Evolutionary conservation across 2,888 invertebrate genomes (phyloP), one percentile per base, ranked within the genome.

Genomic region (Plagodis dolabraria): DNA sequence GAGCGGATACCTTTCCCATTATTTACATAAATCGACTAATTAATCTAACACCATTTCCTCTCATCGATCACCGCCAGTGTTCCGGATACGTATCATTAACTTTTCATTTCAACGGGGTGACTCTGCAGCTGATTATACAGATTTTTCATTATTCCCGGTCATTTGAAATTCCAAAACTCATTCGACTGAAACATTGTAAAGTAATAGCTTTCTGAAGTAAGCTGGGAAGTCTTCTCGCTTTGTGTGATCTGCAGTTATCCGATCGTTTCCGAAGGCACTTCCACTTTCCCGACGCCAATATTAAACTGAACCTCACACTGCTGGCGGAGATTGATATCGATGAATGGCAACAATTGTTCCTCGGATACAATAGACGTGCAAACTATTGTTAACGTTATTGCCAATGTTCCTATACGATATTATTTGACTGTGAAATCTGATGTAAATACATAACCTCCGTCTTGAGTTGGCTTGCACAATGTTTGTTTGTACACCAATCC

Each of bases 41-140:
- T 76, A 75, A 75, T 76, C 74, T 66, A 72, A 72, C 72, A 68
- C 67, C 69, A 70, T 72, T 72, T 71, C 66, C 66, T 71, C 63
- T 69, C 72, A 76, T 76, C 77, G 74, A 78, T 80, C 73, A 71
- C 70, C 67, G 67, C 52, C 76, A 76, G 76, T 78, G 76, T 72
- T 82, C 47, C 77, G 79, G 78, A 72, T 73, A 74, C 80, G 80
- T 82, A 80, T 80, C 83, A 83, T 85, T 83, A 82, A 79, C 80
- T 79, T 78, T 74, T 76, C 76, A 76, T 81, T 82, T 79, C 74
- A 75, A 76, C 70, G 72, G 70, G 68, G 69, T 67, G 72, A 74
- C 77, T 72, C 71, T 64, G 2, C 44, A 56, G 38, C 58, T 63
- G 59, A 78, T 76, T 74, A 76, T 74, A 75, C 65, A 64, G 62